These are phyloP conservation scores for Oceanodroma leucorhoa DNA, from an alignment of 2,797 vertebrate genomes.

Conservation along the genomic window DNA sequence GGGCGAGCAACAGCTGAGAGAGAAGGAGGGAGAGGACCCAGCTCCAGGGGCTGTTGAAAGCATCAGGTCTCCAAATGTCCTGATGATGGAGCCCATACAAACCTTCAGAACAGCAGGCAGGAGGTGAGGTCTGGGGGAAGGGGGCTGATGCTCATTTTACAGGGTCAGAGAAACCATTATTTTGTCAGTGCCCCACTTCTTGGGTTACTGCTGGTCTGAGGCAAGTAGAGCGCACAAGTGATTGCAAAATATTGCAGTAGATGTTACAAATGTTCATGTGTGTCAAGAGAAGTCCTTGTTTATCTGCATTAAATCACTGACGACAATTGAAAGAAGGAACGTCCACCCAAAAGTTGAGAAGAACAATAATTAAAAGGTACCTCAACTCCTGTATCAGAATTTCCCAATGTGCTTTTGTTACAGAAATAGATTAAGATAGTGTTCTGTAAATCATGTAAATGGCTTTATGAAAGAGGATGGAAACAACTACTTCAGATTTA, in stretches of 20 bases:
- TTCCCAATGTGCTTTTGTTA: neutral
- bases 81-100: neutral
- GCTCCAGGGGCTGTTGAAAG: neutral
- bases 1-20: neutral
- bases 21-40: neutral
- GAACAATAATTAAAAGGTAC: neutral
- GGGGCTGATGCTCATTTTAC: rapidly evolving
- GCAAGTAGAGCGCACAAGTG: neutral
- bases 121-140: neutral
- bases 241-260: slow-evolving; percentile 38
- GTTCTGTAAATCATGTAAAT: neutral
- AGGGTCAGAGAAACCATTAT: neutral
- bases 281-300: slow-evolving; percentile 28
- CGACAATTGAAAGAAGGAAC: neutral
- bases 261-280: neutral
- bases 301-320: neutral
- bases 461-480: slow-evolving; percentile 20
- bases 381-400: neutral
- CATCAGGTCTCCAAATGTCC: neutral
- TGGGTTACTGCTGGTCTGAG: neutral
- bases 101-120: neutral
- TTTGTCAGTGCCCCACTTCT: neutral
- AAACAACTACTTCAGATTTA: slow-evolving; percentile 35
- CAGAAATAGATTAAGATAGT: neutral
- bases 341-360: neutral